Conservation (phyloP, 2,888 invertebrate species). For the Drosophila atripex region DNA sequence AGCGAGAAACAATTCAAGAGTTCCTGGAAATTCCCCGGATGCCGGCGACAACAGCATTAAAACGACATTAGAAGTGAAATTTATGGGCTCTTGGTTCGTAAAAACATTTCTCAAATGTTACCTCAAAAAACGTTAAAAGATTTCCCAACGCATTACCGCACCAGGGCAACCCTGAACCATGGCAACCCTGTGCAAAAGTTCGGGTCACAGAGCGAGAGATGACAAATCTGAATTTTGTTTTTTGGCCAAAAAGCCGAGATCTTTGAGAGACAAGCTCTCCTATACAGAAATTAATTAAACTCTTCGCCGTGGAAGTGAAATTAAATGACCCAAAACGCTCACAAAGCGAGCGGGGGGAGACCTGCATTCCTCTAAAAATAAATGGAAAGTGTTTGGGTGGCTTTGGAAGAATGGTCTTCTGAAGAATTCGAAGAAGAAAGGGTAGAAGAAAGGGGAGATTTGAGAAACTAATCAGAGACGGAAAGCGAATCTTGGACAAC, state of each 20-base stretch:
- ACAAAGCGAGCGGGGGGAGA: constrained; percentile 1
- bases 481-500: background rate
- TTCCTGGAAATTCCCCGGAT: constrained; percentile 24
- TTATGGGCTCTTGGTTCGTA: constrained; percentile 32
- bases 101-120: background rate
- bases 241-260: constrained; percentile 1
- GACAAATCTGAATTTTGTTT: constrained; percentile 21
- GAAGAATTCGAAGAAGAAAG: constrained; percentile 5
- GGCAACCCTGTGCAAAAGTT: constrained; percentile 20
- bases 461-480: background rate
- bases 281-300: constrained; percentile 35
- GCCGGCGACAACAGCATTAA: constrained; percentile 32
- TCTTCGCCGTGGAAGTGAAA: constrained; percentile 41
- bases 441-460: constrained; percentile 2
- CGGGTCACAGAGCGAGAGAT: background rate
- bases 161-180: background rate
- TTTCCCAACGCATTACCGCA: constrained; percentile 1
- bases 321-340: constrained; percentile 33
- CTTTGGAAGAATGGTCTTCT: constrained; percentile 1
- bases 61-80: constrained; percentile 30
- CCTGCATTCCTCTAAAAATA: constrained; percentile 21
- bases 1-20: constrained; percentile 10
- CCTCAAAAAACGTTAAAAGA: background rate
- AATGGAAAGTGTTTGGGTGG: constrained; percentile 37
- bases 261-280: constrained; percentile 2